Base-by-base conservation (phyloP, 2,113 vertebrate species). In the Martes martes region DNA sequence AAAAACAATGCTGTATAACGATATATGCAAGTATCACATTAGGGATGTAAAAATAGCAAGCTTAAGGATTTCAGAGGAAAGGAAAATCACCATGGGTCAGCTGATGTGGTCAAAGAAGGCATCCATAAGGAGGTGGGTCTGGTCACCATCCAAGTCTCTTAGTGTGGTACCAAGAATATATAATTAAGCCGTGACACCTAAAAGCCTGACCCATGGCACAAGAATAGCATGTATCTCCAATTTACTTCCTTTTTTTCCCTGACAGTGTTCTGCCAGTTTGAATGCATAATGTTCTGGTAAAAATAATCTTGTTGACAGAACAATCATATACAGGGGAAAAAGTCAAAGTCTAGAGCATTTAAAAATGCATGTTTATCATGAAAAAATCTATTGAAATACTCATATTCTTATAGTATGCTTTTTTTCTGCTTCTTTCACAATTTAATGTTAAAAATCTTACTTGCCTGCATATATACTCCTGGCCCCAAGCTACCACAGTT, bases 101-200 rank as follows among this genome's bases (percentile, higher is more conserved):
- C 65, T 81, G 91, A 78, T 63, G 23, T 23, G 79, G 88, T 90
- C 92, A 95, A n/a, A 85, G 14, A 91, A 86, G 15, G 9, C 19
- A 91, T 36, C 47, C 9, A 23, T 11, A 42, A 93, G 39, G 39
- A 93, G 33, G 92, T n/a, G 67, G 69, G 0, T 91, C 67, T 97
- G 82, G 61, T 89, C 61, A 80, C 80, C 13, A 76, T n/a, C 92
- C 79, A 92, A 84, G 50, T 39, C 13, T 73, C 65, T 85, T 55
- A 80, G 42, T 94, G 73, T 45, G 42, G 55, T 10, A 52, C 55
- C 1, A 2, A 94, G 79, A 95, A 89, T 73, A 65, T 71, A 76
- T 89, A 94, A 98, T 97, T 87, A 97, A 90, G 89, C 50, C 33
- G 47, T 59, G 79, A 90, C 92, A 97, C 86, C 95, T 92, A 57